Conservation (phyloP, 2,113 vertebrate species). For the Gnathonemus longibarbis region DNA sequence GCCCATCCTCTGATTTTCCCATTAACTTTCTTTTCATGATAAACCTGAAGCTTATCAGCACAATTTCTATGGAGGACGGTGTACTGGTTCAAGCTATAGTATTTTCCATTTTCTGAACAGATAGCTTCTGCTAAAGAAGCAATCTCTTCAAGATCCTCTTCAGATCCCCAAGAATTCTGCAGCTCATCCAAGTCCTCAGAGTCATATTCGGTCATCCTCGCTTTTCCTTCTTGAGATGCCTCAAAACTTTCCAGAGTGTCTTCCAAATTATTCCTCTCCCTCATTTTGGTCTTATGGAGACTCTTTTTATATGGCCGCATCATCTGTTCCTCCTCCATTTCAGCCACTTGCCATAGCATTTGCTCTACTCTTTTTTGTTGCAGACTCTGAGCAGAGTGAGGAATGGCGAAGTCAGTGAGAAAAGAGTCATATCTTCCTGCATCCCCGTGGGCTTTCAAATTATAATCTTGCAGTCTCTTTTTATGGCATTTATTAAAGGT, state of each 20-base stretch:
- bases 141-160: constrained; percentile 71
- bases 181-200: constrained; percentile 78
- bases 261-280: constrained; percentile 55
- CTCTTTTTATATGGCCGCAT: constrained; percentile 69
- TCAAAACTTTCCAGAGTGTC: constrained; percentile 53
- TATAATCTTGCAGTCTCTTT: constrained; percentile 59
- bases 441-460: constrained; percentile 22
- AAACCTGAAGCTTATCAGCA: constrained; percentile 38
- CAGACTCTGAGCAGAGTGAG: constrained; percentile 23
- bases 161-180: constrained; percentile 65
- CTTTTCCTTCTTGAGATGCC: constrained; percentile 49
- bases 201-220: constrained; percentile 57
- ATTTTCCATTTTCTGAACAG: constrained; percentile 50
- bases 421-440: constrained; percentile 36
- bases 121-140: constrained; percentile 41
- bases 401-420: constrained; percentile 36
- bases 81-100: constrained; percentile 39
- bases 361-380: constrained; percentile 52
- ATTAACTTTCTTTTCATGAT: constrained; percentile 46
- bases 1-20: constrained; percentile 35
- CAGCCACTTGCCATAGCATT: constrained; percentile 50
- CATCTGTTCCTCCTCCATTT: constrained; percentile 54
- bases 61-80: constrained; percentile 31
- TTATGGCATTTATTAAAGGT: constrained; percentile 74
- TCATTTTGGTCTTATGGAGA: constrained; percentile 74